These are phyloP conservation scores for Platycercus adscitus DNA, from an alignment of 2,113 vertebrate species.

Conservation along the genomic window DNA sequence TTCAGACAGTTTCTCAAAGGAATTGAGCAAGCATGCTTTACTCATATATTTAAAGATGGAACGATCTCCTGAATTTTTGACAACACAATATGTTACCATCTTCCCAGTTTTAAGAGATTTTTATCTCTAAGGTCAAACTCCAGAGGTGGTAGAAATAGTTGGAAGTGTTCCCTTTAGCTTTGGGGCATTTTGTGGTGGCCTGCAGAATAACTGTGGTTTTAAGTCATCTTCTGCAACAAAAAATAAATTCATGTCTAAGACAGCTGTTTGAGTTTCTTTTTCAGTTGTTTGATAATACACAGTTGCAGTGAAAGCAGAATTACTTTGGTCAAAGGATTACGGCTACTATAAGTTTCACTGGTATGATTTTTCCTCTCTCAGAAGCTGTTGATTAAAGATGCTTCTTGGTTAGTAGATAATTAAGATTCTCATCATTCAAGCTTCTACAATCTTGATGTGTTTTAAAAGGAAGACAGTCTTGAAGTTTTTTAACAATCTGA, in stretches of 20 bases:
- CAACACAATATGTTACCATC: neutral
- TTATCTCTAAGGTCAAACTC: conserved; percentile 11
- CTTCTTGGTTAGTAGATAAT: neutral
- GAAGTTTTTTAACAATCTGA: neutral
- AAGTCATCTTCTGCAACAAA: conserved; percentile 15
- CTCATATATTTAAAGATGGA: neutral
- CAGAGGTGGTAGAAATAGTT: neutral
- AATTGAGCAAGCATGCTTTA: neutral
- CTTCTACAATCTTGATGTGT: neutral
- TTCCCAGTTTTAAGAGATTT: neutral
- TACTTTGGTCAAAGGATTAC: neutral
- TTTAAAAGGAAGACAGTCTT: neutral
- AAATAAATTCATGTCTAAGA: neutral
- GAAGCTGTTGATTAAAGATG: neutral
- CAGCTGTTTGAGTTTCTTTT: conserved; percentile 18
- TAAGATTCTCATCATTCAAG: neutral
- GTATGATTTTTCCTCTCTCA: neutral
- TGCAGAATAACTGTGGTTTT: conserved; percentile 1
- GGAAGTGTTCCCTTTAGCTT: neutral
- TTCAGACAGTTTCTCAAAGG: neutral
- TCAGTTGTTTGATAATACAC: neutral
- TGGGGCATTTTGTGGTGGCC: neutral
- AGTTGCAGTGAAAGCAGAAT: neutral
- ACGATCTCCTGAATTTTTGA: neutral
- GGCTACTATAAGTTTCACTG: neutral